Conservation (phyloP, 2,113 vertebrate genomes). For the Malurus melanocephalus region DNA sequence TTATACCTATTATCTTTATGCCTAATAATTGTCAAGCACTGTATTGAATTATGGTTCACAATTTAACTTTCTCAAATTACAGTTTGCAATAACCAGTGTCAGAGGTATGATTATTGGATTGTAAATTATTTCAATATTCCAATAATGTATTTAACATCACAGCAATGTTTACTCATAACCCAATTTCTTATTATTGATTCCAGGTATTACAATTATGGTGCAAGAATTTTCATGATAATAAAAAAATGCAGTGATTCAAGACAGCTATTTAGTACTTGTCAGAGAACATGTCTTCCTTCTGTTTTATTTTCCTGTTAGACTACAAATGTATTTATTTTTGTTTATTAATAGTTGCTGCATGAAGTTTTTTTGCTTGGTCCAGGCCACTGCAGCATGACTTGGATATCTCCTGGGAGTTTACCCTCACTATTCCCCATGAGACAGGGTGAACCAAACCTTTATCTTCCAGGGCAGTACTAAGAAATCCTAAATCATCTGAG, state of each 20-base stretch:
- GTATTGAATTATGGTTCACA: background rate
- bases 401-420: background rate
- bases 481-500: background rate
- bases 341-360: background rate
- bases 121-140: background rate
- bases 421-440: background rate
- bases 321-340: background rate
- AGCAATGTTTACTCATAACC: conserved; percentile 12
- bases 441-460: background rate
- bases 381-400: background rate
- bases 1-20: background rate
- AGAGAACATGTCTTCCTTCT: background rate
- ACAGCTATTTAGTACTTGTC: background rate
- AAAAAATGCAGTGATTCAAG: background rate
- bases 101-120: background rate
- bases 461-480: background rate
- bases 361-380: background rate
- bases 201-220: background rate
- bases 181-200: conserved; percentile 33
- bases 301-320: background rate
- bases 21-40: background rate
- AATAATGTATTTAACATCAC: conserved; percentile 23
- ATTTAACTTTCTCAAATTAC: conserved; percentile 4
- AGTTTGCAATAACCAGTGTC: background rate
- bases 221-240: background rate